Evolutionary conservation across 2,888 invertebrate genomes (phyloP).

Genomic region (Theretra japonica): DNA sequence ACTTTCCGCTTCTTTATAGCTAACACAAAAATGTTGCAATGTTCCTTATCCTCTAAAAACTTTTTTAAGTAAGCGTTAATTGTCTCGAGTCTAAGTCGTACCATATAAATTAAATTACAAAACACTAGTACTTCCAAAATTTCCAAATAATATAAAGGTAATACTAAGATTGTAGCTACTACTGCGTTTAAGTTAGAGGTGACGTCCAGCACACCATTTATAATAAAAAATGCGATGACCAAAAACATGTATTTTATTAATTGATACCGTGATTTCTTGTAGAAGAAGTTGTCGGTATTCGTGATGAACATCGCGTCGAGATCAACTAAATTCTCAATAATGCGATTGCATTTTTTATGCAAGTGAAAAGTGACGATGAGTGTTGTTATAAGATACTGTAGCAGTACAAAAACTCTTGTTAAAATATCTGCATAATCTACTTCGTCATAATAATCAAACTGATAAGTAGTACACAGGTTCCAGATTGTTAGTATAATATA

Average conservation of each 20-base stretch:
- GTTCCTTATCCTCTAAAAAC: constrained; percentile 49
- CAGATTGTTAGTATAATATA: constrained; percentile 39
- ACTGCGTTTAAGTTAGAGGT: constrained; percentile 36
- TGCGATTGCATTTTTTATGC: constrained; percentile 46
- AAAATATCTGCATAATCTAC: constrained; percentile 48
- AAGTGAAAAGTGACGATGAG: constrained; percentile 50
- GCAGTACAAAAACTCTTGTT: constrained; percentile 48
- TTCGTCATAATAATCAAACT: constrained; percentile 34
- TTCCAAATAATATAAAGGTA: constrained; percentile 50
- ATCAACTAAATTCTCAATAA: constrained; percentile 50
- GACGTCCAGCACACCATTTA: constrained; percentile 42
- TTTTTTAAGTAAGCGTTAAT: constrained; percentile 53
- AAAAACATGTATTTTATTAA: constrained; percentile 39
- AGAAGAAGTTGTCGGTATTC: constrained; percentile 47
- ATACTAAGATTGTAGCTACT: constrained; percentile 36
- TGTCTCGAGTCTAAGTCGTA: constrained; percentile 50
- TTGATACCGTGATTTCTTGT: constrained; percentile 45
- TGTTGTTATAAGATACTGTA: constrained; percentile 51
- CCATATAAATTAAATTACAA: constrained; percentile 52
- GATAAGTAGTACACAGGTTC: constrained; percentile 34
- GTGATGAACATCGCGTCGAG: constrained; percentile 52
- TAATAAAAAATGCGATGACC: constrained; percentile 39
- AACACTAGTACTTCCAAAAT: constrained; percentile 56
- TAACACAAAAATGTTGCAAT: constrained; percentile 44
- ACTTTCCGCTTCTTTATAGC: constrained; percentile 43